A percentile compares a stretch with the other conserved stretches of the same genome.
These are phyloP conservation scores for Macrostomum lignano DNA, from an alignment of 1,140 invertebrate genomes.

Conservation along the genomic window DNA sequence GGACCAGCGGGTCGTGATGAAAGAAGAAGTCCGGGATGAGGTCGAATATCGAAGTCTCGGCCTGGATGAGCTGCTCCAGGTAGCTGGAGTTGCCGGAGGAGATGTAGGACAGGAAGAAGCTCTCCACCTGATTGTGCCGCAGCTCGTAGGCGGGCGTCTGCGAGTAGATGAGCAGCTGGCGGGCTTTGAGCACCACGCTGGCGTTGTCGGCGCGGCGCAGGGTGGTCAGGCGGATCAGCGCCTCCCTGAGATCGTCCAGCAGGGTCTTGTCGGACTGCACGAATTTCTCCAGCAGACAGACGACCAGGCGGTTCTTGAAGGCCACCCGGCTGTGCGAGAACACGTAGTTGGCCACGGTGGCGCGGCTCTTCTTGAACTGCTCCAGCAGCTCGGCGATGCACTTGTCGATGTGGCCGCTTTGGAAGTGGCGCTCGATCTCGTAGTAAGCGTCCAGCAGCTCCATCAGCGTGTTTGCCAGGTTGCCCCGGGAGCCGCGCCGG, in stretches of 20 bases:
- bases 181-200: slow-evolving; percentile 56
- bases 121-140: slow-evolving; percentile 84
- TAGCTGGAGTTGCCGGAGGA: slow-evolving; percentile 93
- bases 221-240: slow-evolving; percentile 67
- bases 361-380: slow-evolving; percentile 34
- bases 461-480: slow-evolving; percentile 84
- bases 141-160: slow-evolving; percentile 88
- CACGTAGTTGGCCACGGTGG: slow-evolving; percentile 55
- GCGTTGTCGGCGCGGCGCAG: slow-evolving; percentile 78
- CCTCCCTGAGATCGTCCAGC: slow-evolving; percentile 65
- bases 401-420: slow-evolving; percentile 84
- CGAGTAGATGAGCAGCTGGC: slow-evolving; percentile 75
- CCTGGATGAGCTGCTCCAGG: slow-evolving; percentile 61
- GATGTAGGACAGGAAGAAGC: slow-evolving; percentile 85
- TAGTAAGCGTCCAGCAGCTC: slow-evolving; percentile 73
- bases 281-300: slow-evolving; percentile 26
- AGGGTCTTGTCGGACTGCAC: slow-evolving; percentile 54
- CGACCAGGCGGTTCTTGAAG: slow-evolving; percentile 45
- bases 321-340: slow-evolving; percentile 75
- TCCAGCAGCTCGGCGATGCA: slow-evolving; percentile 66
- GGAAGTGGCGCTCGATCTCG: slow-evolving; percentile 78
- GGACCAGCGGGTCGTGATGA: slow-evolving; percentile 56
- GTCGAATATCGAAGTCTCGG: slow-evolving; percentile 88
- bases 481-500: slow-evolving; percentile 67
- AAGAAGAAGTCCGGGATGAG: slow-evolving; percentile 96